Base-by-base conservation (phyloP, 2,888 invertebrate species). In the Leptopilina drosophilae region DNA sequence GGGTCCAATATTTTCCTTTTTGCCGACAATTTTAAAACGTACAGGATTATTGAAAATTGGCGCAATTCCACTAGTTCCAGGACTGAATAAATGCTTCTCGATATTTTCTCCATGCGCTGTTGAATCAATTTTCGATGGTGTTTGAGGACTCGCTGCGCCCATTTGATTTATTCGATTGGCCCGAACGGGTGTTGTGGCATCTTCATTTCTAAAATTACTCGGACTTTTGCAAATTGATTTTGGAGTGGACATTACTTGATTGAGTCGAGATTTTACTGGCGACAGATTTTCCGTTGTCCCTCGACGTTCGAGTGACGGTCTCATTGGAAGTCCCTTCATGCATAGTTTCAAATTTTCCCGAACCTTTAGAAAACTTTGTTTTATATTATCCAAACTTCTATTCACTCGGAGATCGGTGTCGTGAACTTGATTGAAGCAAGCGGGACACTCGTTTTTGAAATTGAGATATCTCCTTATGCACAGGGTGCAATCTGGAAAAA, bases 391-490 rank as follows among this genome's bases (percentile, higher is more conserved):
- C 64, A 93, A 79, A 46, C 90, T 84, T 82, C 93, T 90, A 82
- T 93, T 93, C 42, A 91, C 91, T n/a, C 92, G 88, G 12, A 93
- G 88, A 78, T 93, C 92, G 76, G 91, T 91, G 77, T 93, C 93
- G 77, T 90, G 91, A 1, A 91, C 90, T 82, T 90, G 90, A 83
- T 92, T 88, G 79, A 92, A 93, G 86, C 93, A 93, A 7, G 89
- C 87, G 1, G 93, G 93, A 83, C 93, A 93, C 79, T 92, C 91
- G 0, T 91, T 89, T 86, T 93, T 93, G 82, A 92, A 93, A 81
- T 91, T 91, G 81, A 93, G 89, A 85, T 92, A 93, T 69, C 92
- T 92, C 76, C 93, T 89, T 76, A 93, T 93, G 83, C 93, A 93
- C 42, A 93, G 79, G 0, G 93, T 93, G 84, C 93, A 93, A 89